Evolutionary conservation across 2,888 invertebrate genomes (phyloP), one percentile per base, ranked within the genome.

Genomic region (Trichopoda pennipes): DNA sequence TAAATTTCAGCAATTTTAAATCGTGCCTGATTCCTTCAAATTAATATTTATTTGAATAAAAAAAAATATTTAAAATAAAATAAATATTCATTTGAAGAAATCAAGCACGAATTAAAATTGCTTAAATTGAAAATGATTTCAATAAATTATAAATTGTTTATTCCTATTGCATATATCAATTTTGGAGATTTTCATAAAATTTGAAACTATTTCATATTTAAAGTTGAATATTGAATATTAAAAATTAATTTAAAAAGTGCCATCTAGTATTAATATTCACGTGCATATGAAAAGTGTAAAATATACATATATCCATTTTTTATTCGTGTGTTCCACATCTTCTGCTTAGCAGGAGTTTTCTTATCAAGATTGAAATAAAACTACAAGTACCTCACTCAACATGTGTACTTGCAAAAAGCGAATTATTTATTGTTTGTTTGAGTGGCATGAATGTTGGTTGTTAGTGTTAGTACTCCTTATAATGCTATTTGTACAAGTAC

Each of bases 281-380:
- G n/a, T 35, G 12, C 10, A 16, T 23, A 17, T 63, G 8, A 8
- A 17, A 19, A 9, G 17, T 17, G n/a, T 47, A 23, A 1, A 17
- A 28, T 28, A 7, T 28, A 17, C 1, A 10, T 0, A n/a, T 60
- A 10, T 58, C 8, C 17, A 17, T 10, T 51, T n/a, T n/a, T 35
- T 35, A n/a, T 10, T 21, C 19, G 38, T 66, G 51, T 35, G 19
- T 32, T 63, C 63, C 32, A 51, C 51, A 64, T 17, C 28, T 28
- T 7, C 64, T 35, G 32, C 64, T 51, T 49, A 35, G 19, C 35
- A 51, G 32, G 19, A 49, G 64, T 64, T 51, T 64, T 51, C n/a
- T 51, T 38, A 51, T 66, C 35, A 66, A 19, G 32, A 63, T 63
- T 63, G 14, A 64, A 64, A 35, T 14, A 49, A 32, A 51, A 66